Base-by-base conservation (phyloP, 30 jellyfish, hydroid and myxozoan genomes). In the Cassiopea xamachana region DNA sequence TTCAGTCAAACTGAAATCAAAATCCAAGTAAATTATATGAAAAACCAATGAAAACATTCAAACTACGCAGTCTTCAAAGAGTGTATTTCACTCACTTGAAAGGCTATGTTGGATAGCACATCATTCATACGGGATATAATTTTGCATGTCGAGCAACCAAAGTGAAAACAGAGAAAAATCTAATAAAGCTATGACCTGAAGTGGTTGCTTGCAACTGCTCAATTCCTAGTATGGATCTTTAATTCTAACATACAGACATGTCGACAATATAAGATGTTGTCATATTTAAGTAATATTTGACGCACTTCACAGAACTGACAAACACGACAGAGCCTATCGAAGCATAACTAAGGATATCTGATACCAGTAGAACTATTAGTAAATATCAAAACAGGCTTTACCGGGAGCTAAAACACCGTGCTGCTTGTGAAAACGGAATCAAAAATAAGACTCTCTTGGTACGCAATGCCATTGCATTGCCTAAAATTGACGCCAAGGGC, bases 1-100 rank as follows among this genome's bases (percentile, higher is more conserved):
- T 72, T 95, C 99, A 61, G 97, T 84, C 16, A 95, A 75, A 80
- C 99, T 95, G 49, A 9, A 86, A 87, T 13, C 5, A 17, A 17
- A 48, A 12, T 59, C 1, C 27, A 74, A 78, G 15, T 5, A 5
- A 5, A 64, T 64, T 6, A 55, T 55, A 0, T 55, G 12, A 27
- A 55, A 55, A 0, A 55, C 64, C 10, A 55, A 6, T 3, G 64
- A 10, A 6, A 0, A 55, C 64, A 55, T 55, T 55, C 64, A 55
- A 6, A 6, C 12, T 3, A 55, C 64, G 64, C 39, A 27, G 39
- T 55, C 10, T 55, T 10, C 7, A 55, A 55, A 55, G 64, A 55
- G 12, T 55, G 7, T 55, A 51, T 10, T 55, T 6, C 64, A 3
- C 64, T 55, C 7, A 6, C 7, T 3, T 55, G 64, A 10, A 55